Conservation (phyloP, 37 sponge, comb jelly and placozoan species). For the Petrosia ficiformis region DNA sequence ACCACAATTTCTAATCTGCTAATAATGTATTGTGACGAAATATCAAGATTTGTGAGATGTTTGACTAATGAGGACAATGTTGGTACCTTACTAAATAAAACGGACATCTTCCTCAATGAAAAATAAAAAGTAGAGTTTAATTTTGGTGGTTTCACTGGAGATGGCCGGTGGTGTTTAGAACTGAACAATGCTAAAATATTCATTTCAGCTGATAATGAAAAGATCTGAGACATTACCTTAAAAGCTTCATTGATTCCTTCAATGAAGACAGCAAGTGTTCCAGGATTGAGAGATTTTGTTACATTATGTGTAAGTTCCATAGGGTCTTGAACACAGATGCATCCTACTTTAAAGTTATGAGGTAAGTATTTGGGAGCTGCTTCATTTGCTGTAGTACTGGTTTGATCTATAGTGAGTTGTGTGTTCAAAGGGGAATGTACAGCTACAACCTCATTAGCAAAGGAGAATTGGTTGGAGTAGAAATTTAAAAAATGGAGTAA, state of each 20-base stretch:
- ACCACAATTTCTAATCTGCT: too few species aligned
- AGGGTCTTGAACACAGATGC: slow-evolving; percentile 60
- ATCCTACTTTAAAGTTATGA: not conserved
- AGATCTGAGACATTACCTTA: not conserved
- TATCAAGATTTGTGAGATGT: too few species aligned
- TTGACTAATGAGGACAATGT: too few species aligned
- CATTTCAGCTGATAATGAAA: not conserved
- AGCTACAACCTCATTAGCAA: slow-evolving; percentile 11
- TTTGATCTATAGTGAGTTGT: not conserved
- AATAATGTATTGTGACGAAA: too few species aligned
- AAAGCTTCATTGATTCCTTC: not conserved
- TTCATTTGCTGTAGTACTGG: not conserved
- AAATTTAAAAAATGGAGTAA: slow-evolving; percentile 55
- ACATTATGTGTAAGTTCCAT: slow-evolving; percentile 61
- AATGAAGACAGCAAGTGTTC: not conserved
- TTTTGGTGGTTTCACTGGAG: not conserved
- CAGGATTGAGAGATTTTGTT: slow-evolving; percentile 10
- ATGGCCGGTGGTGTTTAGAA: too few species aligned
- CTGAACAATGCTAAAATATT: not conserved
- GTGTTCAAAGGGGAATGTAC: slow-evolving; percentile 15
- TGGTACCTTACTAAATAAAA: not conserved
- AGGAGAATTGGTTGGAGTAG: slow-evolving; percentile 23
- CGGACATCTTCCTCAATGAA: not conserved
- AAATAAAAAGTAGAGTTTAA: not conserved
- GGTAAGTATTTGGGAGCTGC: too few species aligned